Evolutionary conservation across 1,140 invertebrate genomes (phyloP).

Genomic region (Macrotrachela quadricornifera): DNA sequence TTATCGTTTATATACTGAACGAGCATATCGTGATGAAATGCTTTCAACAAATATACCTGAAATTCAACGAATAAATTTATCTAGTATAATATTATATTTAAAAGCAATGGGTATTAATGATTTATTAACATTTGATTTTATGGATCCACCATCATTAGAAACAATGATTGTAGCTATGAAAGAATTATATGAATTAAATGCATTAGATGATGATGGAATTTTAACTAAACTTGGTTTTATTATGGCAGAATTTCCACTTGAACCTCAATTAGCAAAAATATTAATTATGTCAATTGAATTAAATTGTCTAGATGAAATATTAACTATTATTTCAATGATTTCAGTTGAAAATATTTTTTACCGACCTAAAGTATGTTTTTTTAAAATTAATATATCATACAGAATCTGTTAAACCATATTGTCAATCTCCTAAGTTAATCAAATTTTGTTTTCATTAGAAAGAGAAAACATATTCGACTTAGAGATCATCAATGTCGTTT

Average conservation of each 20-base stretch:
- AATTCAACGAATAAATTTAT: slow-evolving; percentile 91
- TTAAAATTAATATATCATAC: too few species aligned
- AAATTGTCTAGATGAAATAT: slow-evolving; percentile 86
- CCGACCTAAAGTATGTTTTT: slow-evolving; percentile 42
- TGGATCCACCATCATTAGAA: slow-evolving; percentile 87
- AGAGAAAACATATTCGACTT: too few species aligned
- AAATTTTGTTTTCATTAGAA: too few species aligned
- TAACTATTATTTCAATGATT: slow-evolving; percentile 95
- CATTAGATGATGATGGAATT: slow-evolving; percentile 84
- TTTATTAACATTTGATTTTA: slow-evolving; percentile 97
- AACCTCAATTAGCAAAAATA: slow-evolving; percentile 96
- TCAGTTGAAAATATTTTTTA: slow-evolving; percentile 98
- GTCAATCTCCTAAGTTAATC: too few species aligned
- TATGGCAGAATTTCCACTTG: slow-evolving; percentile 97
- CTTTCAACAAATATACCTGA: slow-evolving; percentile 88
- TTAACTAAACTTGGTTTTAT: slow-evolving; percentile 71
- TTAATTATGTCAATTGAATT: slow-evolving; percentile 95
- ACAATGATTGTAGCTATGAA: slow-evolving; percentile 86
- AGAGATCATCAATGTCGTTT: too few species aligned
- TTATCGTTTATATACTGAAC: slow-evolving; percentile 91
- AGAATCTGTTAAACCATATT: too few species aligned
- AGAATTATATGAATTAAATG: slow-evolving; percentile 82
- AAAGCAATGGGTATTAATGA: slow-evolving; percentile 99
- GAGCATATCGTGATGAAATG: slow-evolving; percentile 96
- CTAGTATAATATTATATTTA: slow-evolving; percentile 73